A percentile compares a stretch with the other conserved stretches of the same genome.
phyloP scores from a whole-genome alignment of 2,797 vertebrate species.

The Monodelphis domestica region DNA sequence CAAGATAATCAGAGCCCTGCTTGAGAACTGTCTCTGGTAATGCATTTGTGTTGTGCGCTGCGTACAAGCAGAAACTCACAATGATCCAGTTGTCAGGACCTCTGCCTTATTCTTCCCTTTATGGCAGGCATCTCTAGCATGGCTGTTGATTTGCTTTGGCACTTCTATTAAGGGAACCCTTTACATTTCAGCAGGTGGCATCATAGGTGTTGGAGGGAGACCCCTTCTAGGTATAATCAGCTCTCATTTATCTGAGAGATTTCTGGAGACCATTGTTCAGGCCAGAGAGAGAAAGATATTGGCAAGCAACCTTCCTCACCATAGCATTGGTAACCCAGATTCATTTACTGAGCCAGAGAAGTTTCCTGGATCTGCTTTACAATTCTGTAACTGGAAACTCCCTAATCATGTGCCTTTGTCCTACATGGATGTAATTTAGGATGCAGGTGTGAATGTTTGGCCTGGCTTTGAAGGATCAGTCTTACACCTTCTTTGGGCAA shows the following conservation, averaged over 20 bases:
- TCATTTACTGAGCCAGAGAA: constrained; percentile 37
- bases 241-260: constrained; percentile 45
- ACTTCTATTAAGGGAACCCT: constrained; percentile 43
- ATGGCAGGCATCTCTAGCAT: constrained; percentile 30
- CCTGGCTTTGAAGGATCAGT: constrained; percentile 23
- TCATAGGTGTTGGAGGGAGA: constrained; percentile 52
- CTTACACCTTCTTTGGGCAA: constrained; percentile 51
- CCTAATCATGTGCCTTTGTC: constrained; percentile 61
- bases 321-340: constrained; percentile 22
- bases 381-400: constrained; percentile 74
- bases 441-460: constrained; percentile 45
- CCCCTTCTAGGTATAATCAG: constrained; percentile 10
- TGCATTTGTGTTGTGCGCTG: constrained; percentile 55
- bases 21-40: constrained; percentile 15
- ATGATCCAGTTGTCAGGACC: constrained; percentile 46
- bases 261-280: constrained; percentile 45
- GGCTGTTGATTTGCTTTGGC: constrained; percentile 15
- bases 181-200: constrained; percentile 48
- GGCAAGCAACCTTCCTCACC: constrained; percentile 30
- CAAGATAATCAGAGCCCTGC: constrained; percentile 2
- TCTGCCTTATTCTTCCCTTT: constrained; percentile 26
- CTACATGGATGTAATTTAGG: constrained; percentile 61
- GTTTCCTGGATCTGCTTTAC: constrained; percentile 54
- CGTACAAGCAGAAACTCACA: neutral
- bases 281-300: neutral